phyloP scores from a whole-genome alignment of 2,113 vertebrate species.

The Saimiri boliviensis region DNA sequence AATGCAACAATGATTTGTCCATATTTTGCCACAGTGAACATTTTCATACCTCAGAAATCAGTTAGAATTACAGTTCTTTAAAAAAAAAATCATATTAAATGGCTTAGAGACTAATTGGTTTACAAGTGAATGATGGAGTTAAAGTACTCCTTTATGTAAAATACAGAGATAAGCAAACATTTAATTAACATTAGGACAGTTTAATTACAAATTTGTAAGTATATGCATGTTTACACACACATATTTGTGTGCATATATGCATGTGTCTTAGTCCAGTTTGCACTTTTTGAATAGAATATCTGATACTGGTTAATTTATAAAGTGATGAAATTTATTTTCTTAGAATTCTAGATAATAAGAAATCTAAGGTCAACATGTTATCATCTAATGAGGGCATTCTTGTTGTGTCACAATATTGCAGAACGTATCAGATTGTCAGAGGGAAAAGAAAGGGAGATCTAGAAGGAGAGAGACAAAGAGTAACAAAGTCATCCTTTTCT shows the following conservation, averaged over 20 bases:
- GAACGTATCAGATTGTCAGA: not conserved
- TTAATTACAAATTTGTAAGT: not conserved
- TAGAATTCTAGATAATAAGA: not conserved
- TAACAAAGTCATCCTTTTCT: not conserved
- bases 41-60: conserved; percentile 52
- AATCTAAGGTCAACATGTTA: not conserved
- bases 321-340: not conserved
- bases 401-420: not conserved
- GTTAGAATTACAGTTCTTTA: conserved; percentile 19
- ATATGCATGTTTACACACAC: not conserved
- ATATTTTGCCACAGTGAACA: conserved; percentile 48
- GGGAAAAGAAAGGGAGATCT: not conserved
- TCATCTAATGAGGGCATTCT: not conserved
- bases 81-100: conserved; percentile 14
- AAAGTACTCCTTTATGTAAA: conserved; percentile 53
- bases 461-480: not conserved
- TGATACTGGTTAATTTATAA: not conserved
- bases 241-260: not conserved
- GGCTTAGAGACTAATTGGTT: conserved; percentile 50
- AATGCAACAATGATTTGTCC: conserved; percentile 61
- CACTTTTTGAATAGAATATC: not conserved
- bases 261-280: not conserved
- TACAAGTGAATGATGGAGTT: conserved; percentile 53
- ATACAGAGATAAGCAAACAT: conserved; percentile 24
- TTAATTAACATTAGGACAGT: conserved; percentile 31